phyloP scores from a whole-genome alignment of 2,888 invertebrate species.

The Liodrosophila aerea region DNA sequence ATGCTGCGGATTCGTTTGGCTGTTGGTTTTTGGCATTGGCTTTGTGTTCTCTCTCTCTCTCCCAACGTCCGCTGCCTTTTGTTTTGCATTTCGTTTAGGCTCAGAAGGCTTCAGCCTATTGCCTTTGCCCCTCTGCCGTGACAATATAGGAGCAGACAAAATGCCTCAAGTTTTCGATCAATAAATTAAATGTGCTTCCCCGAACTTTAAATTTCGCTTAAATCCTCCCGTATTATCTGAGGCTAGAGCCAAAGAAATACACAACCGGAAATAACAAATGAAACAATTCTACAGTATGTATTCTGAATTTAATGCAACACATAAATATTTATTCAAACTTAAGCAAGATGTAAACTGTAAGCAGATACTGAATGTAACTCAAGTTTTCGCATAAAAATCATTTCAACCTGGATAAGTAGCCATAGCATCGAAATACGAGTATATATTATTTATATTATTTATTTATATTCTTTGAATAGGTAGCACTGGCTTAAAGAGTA shows the following conservation, averaged over 20 bases:
- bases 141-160: not conserved
- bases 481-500: too few species aligned
- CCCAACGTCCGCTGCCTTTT: not conserved
- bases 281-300: not conserved
- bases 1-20: not conserved
- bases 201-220: slow-evolving; percentile 3
- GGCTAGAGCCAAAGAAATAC: too few species aligned
- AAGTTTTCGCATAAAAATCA: too few species aligned
- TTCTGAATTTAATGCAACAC: not conserved
- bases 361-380: too few species aligned
- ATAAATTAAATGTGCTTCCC: slow-evolving; percentile 6
- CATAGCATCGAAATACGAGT: too few species aligned
- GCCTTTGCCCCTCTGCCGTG: not conserved
- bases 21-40: slow-evolving; percentile 34
- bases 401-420: too few species aligned
- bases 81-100: not conserved
- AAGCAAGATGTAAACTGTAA: too few species aligned
- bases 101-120: not conserved
- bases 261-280: too few species aligned
- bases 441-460: too few species aligned
- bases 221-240: not conserved
- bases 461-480: too few species aligned
- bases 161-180: slow-evolving; percentile 5
- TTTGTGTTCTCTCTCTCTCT: not conserved
- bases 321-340: too few species aligned